These are phyloP conservation scores for Matsumurasca onukii DNA, from an alignment of 1,140 invertebrate genomes.

Conservation along the genomic window DNA sequence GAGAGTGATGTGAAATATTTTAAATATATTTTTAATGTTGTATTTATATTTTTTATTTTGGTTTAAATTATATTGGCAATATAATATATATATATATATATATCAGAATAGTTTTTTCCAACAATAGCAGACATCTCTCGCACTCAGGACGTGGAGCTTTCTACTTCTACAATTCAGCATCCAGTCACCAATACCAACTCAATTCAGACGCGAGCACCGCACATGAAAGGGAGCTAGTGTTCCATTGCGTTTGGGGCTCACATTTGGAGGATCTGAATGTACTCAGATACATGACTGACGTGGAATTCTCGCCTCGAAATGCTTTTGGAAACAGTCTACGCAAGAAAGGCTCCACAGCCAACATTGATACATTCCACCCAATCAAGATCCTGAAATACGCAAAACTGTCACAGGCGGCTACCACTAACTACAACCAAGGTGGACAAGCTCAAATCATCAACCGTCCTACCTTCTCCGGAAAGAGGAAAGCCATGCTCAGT, in stretches of 20 bases:
- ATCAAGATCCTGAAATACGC: not conserved
- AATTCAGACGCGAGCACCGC: not conserved
- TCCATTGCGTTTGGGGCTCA: not conserved
- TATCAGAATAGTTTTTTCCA: too few species aligned
- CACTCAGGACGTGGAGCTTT: not conserved
- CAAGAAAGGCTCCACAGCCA: not conserved
- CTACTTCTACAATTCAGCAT: not conserved
- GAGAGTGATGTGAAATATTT: too few species aligned
- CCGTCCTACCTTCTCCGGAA: not conserved
- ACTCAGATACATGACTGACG: not conserved
- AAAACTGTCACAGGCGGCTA: not conserved
- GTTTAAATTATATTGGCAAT: too few species aligned
- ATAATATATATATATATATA: too few species aligned
- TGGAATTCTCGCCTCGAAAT: not conserved
- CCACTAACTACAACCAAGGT: not conserved
- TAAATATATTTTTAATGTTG: too few species aligned
- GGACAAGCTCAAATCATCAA: not conserved
- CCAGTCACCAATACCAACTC: not conserved
- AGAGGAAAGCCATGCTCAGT: not conserved
- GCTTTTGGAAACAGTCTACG: not conserved
- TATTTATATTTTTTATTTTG: too few species aligned
- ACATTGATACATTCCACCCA: not conserved
- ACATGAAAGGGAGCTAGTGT: not conserved
- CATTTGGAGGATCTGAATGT: not conserved
- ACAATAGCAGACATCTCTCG: too few species aligned